phyloP scores from a whole-genome alignment of 1,140 invertebrate genomes.

The Papilio helenus region DNA sequence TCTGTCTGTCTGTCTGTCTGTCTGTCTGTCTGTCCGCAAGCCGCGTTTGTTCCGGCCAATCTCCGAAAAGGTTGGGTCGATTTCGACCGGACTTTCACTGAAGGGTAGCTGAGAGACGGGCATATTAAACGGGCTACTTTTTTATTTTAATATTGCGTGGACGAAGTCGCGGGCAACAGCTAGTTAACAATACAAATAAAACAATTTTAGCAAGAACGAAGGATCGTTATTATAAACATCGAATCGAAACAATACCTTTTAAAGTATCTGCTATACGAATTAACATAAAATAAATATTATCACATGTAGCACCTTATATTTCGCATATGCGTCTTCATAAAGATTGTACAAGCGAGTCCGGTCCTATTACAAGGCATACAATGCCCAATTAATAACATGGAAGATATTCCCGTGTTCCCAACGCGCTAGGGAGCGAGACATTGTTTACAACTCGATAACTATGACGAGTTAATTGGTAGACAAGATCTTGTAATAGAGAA shows the following conservation, averaged over 20 bases:
- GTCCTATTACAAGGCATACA: slow-evolving; percentile 45
- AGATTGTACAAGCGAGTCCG: slow-evolving; percentile 42
- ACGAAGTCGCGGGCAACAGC: too few species aligned
- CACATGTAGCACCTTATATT: slow-evolving; percentile 27
- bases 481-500: slow-evolving; percentile 5
- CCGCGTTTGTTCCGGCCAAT: too few species aligned
- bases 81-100: too few species aligned
- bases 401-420: slow-evolving; percentile 41
- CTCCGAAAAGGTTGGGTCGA: too few species aligned
- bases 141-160: too few species aligned
- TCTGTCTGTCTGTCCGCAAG: too few species aligned
- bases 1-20: too few species aligned
- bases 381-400: slow-evolving; percentile 53
- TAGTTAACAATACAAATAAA: too few species aligned
- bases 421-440: slow-evolving; percentile 34
- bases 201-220: neutral
- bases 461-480: slow-evolving; percentile 45
- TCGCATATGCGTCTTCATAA: slow-evolving; percentile 49
- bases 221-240: neutral
- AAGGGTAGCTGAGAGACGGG: too few species aligned
- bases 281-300: neutral
- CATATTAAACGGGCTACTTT: too few species aligned
- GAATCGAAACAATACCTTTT: neutral
- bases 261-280: neutral
- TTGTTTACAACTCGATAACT: slow-evolving; percentile 40